Conservation (phyloP, 1,140 invertebrate species). For the Caerostris darwini region DNA sequence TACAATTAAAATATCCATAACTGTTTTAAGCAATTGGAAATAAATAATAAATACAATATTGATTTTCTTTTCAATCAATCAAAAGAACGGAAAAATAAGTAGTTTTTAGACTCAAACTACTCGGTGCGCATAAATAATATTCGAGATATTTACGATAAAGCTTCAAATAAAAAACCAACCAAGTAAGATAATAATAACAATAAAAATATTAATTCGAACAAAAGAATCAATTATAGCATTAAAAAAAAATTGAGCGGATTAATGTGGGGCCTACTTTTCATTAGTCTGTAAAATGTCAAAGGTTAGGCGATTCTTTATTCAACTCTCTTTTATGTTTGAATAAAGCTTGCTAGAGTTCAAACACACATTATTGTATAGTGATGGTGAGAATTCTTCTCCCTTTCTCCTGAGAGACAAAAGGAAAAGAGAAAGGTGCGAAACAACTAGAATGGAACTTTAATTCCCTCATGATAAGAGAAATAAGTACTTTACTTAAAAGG, state of each 20-base stretch:
- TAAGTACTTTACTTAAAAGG: not conserved
- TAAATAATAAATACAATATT: too few relatives aligned
- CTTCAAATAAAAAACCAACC: too few relatives aligned
- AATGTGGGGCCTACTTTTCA: not conserved
- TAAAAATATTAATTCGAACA: not conserved
- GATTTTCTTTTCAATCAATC: too few relatives aligned
- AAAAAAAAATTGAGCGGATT: not conserved
- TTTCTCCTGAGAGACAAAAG: not conserved
- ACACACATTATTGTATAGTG: not conserved
- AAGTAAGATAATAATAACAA: too few relatives aligned
- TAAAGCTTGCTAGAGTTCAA: constrained; percentile 18
- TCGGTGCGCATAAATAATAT: too few relatives aligned
- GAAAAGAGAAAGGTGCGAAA: constrained; percentile 1
- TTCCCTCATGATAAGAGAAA: not conserved
- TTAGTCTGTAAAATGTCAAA: constrained; percentile 47
- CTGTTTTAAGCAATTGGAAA: too few relatives aligned
- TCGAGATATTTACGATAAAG: too few relatives aligned
- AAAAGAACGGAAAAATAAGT: too few relatives aligned
- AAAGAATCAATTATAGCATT: constrained; percentile 17
- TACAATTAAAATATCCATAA: too few relatives aligned
- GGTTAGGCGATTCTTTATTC: not conserved
- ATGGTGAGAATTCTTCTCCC: constrained; percentile 13
- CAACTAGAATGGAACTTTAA: constrained; percentile 38
- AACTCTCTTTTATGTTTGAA: not conserved
- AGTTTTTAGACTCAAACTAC: too few relatives aligned